Evolutionary conservation across 2,113 vertebrate species (phyloP).

Genomic region (Columba livia): DNA sequence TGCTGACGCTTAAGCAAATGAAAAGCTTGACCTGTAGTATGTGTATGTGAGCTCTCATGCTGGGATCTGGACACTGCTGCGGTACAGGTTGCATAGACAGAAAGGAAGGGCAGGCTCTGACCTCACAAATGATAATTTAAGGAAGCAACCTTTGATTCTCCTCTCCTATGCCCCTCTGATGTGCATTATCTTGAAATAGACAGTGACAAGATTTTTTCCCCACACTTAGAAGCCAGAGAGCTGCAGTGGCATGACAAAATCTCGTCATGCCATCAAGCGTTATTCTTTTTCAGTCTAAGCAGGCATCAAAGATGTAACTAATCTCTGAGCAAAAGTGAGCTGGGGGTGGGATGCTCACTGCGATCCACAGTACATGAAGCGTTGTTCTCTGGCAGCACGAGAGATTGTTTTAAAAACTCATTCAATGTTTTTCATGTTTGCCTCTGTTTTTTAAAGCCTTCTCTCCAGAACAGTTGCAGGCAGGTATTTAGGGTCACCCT

Average conservation of each 20-base stretch:
- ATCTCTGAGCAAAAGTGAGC: constrained; percentile 27
- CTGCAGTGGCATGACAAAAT: neutral
- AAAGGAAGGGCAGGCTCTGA: neutral
- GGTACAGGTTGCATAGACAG: neutral
- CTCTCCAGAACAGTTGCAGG: neutral
- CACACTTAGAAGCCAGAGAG: neutral
- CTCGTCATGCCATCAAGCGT: neutral
- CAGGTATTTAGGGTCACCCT: neutral
- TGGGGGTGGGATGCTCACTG: neutral
- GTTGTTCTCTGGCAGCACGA: neutral
- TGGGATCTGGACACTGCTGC: neutral
- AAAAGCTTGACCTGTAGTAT: neutral
- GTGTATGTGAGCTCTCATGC: neutral
- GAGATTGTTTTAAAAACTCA: constrained; percentile 6
- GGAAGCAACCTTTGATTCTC: neutral
- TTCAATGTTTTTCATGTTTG: neutral
- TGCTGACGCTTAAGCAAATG: neutral
- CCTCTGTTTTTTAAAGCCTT: neutral
- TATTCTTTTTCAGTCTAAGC: constrained; percentile 14
- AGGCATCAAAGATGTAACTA: constrained; percentile 18
- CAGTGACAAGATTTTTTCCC: neutral
- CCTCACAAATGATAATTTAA: neutral
- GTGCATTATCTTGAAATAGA: neutral
- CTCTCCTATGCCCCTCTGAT: neutral
- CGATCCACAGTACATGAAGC: neutral